Conservation (phyloP, 2,797 vertebrate species). For the Myotis daubentonii region DNA sequence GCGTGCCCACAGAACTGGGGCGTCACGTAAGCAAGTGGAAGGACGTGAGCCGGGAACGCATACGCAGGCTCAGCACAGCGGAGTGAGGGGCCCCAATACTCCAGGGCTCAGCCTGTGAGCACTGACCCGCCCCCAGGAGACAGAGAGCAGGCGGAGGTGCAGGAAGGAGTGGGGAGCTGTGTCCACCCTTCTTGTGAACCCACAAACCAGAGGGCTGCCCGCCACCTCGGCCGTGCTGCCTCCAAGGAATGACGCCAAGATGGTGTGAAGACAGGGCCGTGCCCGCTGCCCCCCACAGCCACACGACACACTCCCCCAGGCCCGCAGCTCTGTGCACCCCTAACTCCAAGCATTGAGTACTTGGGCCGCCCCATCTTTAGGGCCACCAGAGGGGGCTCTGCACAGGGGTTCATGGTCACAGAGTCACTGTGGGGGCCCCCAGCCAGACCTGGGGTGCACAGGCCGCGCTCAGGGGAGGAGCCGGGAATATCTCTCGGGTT, state of each 20-base stretch:
- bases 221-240: not conserved
- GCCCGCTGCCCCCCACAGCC: not conserved
- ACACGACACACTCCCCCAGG: no score
- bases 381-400: not conserved
- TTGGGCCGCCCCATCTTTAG: no score
- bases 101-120: not conserved
- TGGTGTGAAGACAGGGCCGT: not conserved
- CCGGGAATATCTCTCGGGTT: not conserved
- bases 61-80: not conserved
- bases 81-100: not conserved
- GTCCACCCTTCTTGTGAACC: not conserved
- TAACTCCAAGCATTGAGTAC: accelerated
- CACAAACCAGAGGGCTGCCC: not conserved
- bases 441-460: no score
- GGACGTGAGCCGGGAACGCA: accelerated
- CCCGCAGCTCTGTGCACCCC: not conserved
- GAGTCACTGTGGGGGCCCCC: not conserved
- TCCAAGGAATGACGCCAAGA: not conserved
- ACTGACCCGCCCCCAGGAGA: not conserved
- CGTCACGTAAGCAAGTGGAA: accelerated
- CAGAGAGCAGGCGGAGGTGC: not conserved
- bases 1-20: accelerated
- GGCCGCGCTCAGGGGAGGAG: not conserved
- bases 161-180: not conserved
- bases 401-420: not conserved